A percentile compares a stretch with the other conserved stretches of the same genome.
Evolutionary conservation across 2,888 invertebrate genomes (phyloP).

Genomic region (Priocnemis perturbator): DNA sequence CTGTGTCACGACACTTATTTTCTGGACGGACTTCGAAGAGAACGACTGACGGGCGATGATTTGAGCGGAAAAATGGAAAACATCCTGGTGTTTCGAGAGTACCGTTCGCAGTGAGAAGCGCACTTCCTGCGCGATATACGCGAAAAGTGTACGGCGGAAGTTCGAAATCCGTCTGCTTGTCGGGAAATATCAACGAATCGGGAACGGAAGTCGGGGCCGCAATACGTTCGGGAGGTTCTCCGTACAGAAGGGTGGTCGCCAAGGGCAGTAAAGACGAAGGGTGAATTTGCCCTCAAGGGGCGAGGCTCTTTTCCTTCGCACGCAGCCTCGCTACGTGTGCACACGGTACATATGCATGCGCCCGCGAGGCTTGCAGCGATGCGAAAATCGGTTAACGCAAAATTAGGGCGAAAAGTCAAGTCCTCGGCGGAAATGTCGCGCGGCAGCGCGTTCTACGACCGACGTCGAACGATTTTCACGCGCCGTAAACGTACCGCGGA

Average conservation of each 20-base stretch:
- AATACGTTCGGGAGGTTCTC: not conserved
- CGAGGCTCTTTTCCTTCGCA: not conserved
- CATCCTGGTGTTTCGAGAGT: too few species aligned
- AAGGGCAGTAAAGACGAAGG: not conserved
- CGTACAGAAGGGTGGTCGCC: too few species aligned
- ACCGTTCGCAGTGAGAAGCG: too few species aligned
- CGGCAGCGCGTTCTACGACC: not conserved
- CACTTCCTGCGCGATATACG: too few species aligned
- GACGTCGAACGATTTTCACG: constrained; percentile 3
- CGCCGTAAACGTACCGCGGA: not conserved
- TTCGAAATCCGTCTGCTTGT: too few species aligned
- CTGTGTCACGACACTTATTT: too few species aligned
- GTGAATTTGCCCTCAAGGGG: not conserved
- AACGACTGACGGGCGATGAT: too few species aligned
- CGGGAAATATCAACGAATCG: not conserved
- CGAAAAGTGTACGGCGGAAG: too few species aligned
- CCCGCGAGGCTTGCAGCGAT: constrained; percentile 12
- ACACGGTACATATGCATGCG: not conserved
- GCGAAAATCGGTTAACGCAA: constrained; percentile 49
- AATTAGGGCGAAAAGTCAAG: constrained; percentile 55
- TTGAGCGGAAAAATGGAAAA: too few species aligned
- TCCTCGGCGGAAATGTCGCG: constrained; percentile 43
- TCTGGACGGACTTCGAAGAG: too few species aligned
- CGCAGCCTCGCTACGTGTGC: not conserved
- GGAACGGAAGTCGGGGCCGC: not conserved